Percentiles rank a stretch among this genome's conserved stretches.
Conservation (phyloP, 2,113 vertebrate species). For the Cochlearius cochlearius region DNA sequence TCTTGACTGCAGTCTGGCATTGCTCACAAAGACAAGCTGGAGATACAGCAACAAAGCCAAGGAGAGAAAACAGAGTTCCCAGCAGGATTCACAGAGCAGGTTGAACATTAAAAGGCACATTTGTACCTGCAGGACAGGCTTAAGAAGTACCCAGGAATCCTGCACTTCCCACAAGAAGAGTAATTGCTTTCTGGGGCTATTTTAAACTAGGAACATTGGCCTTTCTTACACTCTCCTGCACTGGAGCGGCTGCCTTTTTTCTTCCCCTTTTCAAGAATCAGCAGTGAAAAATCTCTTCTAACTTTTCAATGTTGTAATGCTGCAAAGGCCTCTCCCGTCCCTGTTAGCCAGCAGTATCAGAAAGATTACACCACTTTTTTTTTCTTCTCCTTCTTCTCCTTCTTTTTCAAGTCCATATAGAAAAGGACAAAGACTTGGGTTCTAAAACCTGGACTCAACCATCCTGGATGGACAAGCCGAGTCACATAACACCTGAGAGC, state of each 20-base stretch:
- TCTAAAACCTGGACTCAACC: background rate
- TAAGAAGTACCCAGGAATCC: conserved; percentile 21
- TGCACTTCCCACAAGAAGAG: conserved; percentile 12
- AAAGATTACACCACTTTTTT: background rate
- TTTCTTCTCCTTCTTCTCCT: background rate
- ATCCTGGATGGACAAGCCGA: background rate
- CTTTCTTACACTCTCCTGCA: background rate
- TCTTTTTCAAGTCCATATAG: background rate
- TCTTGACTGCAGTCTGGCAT: background rate
- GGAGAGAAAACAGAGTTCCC: conserved; percentile 17
- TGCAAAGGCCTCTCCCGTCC: background rate
- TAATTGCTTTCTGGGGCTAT: conserved; percentile 49
- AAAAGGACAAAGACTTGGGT: background rate
- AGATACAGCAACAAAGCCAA: conserved; percentile 15
- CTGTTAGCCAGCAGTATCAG: background rate
- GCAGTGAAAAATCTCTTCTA: background rate
- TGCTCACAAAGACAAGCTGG: background rate
- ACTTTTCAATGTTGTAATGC: background rate
- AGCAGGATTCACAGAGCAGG: conserved; percentile 6
- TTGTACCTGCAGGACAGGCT: conserved; percentile 38
- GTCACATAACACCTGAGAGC: background rate
- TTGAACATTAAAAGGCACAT: conserved; percentile 38
- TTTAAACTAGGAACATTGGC: background rate
- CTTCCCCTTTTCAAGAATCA: background rate
- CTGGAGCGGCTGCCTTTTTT: background rate